These are phyloP conservation scores for Plestiodon gilberti DNA, from an alignment of 2,113 vertebrate genomes.

Conservation along the genomic window DNA sequence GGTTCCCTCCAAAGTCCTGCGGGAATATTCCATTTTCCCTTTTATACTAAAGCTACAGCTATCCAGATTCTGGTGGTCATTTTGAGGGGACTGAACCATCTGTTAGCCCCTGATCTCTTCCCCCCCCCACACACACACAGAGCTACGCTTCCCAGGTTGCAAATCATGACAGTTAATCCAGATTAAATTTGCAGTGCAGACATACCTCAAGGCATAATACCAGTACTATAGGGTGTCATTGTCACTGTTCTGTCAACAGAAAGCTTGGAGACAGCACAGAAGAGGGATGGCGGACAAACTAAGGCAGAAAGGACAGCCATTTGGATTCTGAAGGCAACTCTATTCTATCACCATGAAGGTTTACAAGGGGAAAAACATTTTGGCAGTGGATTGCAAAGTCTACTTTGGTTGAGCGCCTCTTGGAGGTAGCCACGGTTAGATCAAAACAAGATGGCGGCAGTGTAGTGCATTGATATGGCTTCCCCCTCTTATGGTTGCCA, in stretches of 20 bases:
- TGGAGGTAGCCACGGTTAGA: background rate
- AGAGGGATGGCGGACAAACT: background rate
- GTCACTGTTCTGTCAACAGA: background rate
- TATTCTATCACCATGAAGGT: background rate
- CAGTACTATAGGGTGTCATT: background rate
- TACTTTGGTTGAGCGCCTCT: slow-evolving; percentile 19
- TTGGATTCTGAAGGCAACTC: background rate
- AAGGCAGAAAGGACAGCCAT: background rate
- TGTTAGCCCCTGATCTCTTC: background rate
- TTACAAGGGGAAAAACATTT: background rate
- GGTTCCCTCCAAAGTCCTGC: background rate
- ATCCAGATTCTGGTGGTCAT: too few relatives aligned
- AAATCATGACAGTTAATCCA: background rate
- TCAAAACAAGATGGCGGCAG: background rate
- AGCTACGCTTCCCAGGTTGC: background rate
- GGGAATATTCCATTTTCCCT: background rate
- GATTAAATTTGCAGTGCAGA: background rate
- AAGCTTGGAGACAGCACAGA: too few relatives aligned
- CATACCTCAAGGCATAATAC: background rate
- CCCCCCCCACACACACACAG: background rate
- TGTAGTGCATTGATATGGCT: background rate
- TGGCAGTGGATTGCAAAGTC: slow-evolving; percentile 5
- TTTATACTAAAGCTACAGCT: background rate
- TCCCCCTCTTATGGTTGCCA: background rate
- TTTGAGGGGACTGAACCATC: background rate